Base-by-base conservation (phyloP, 2,888 invertebrate species). In the Phengaris arion region DNA sequence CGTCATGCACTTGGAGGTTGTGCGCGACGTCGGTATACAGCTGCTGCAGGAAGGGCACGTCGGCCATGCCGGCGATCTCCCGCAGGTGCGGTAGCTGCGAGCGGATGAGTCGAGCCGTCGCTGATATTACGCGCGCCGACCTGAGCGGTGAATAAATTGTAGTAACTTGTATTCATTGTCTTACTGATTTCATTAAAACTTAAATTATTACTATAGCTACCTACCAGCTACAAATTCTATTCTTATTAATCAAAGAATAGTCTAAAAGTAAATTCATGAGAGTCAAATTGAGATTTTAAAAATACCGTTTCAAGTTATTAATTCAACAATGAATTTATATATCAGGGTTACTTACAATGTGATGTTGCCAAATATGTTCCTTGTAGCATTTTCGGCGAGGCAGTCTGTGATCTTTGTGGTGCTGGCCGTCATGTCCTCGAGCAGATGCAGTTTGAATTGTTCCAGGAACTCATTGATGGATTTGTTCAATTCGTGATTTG, bases 401-500 rank as follows among this genome's bases (percentile, higher is more conserved):
- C 94, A 94, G 6, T 86, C 86, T 0, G 85, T 80, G 13, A 93
- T 81, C 77, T 88, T 89, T 5, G 86, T 86, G 12, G 82, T 80
- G 6, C 82, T 83, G 2, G 86, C 82, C 0, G 80, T 77, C 22
- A 91, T 80, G 75, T 92, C 92, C 1, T 92, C 91, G 2, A 93
- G 80, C 0, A 91, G 79, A 68, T 91, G 88, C 13, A 88, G 80
- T 75, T 90, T 86, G 35, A 91, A 85, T 73, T 87, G 88, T 59
- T 86, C 88, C 76, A 94, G 78, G 77, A 94, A 87, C 78, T 92
- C 89, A 59, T 85, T 87, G 74, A 93, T 81, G 0, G 94, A 89
- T 77, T 93, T 94, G 82, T 94, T 94, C 78, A 94, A 84, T 81
- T 94, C 94, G 76, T 82, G 86, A 74, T 88, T 91, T 0, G 94